Evolutionary conservation across 2,888 invertebrate species (phyloP).

Genomic region (Altica lythri): DNA sequence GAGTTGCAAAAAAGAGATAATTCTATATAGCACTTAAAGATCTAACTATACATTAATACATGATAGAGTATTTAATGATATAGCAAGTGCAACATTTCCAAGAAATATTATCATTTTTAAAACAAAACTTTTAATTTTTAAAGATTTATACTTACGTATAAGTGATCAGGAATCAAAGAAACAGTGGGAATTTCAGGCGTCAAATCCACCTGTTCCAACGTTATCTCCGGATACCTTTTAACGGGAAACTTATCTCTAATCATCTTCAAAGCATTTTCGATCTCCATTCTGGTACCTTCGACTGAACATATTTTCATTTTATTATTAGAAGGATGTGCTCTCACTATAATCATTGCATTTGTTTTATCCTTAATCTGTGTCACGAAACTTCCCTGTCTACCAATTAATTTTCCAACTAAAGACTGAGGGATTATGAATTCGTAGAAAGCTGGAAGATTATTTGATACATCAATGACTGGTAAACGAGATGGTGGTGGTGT

Average conservation of each 20-base stretch:
- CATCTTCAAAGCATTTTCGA: constrained; percentile 80
- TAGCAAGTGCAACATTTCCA: too few species aligned
- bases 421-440: constrained; percentile 77
- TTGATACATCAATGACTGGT: constrained; percentile 56
- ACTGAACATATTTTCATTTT: constrained; percentile 77
- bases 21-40: constrained; percentile 33
- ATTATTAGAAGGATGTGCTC: constrained; percentile 71
- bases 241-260: constrained; percentile 85
- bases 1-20: constrained; percentile 40
- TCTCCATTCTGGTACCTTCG: constrained; percentile 67
- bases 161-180: constrained; percentile 49
- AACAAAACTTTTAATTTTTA: constrained; percentile 10
- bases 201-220: constrained; percentile 66
- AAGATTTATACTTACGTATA: constrained; percentile 50
- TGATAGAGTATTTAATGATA: too few species aligned
- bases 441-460: constrained; percentile 59
- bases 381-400: constrained; percentile 81
- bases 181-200: constrained; percentile 52
- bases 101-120: too few species aligned
- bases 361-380: constrained; percentile 78
- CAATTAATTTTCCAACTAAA: constrained; percentile 86
- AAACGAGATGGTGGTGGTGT: constrained; percentile 68
- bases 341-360: constrained; percentile 78
- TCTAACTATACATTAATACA: too few species aligned
- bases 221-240: constrained; percentile 78